A percentile compares a stretch with the other conserved stretches of the same genome.
Conservation (phyloP, 1,140 invertebrate genomes). For the Lineus longissimus region DNA sequence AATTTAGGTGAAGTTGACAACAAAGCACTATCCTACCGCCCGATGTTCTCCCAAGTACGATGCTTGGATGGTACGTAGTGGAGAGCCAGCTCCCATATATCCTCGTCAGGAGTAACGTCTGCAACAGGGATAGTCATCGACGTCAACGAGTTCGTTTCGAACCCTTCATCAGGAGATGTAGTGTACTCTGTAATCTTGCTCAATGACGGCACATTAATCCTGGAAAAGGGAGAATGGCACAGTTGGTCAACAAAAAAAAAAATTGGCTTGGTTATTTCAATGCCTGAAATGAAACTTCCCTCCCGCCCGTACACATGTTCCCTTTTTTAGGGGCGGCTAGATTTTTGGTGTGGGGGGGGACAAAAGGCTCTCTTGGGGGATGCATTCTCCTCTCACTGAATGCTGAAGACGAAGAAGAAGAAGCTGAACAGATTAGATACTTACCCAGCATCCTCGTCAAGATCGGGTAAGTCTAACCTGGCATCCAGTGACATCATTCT, state of each 20-base stretch:
- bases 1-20: background rate
- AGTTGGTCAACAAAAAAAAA: too few relatives aligned
- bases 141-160: constrained; percentile 17
- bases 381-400: too few relatives aligned
- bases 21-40: constrained; percentile 24
- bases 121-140: constrained; percentile 19
- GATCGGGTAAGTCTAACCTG: constrained; percentile 28
- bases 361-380: too few relatives aligned
- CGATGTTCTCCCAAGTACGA: constrained; percentile 39
- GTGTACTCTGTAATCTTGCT: background rate
- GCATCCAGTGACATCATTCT: constrained; percentile 21
- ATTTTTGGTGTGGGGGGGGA: too few relatives aligned
- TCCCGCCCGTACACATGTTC: too few relatives aligned
- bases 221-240: background rate
- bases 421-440: background rate
- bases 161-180: constrained; percentile 26
- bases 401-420: background rate
- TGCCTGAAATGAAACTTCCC: too few relatives aligned
- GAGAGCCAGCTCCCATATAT: constrained; percentile 35
- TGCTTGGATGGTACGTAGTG: constrained; percentile 24
- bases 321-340: too few relatives aligned
- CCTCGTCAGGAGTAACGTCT: constrained; percentile 14
- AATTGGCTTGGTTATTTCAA: too few relatives aligned
- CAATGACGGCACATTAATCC: constrained; percentile 9
- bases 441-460: constrained; percentile 17